Conservation (phyloP, 1,140 invertebrate genomes). For the Hestina assimilis region DNA sequence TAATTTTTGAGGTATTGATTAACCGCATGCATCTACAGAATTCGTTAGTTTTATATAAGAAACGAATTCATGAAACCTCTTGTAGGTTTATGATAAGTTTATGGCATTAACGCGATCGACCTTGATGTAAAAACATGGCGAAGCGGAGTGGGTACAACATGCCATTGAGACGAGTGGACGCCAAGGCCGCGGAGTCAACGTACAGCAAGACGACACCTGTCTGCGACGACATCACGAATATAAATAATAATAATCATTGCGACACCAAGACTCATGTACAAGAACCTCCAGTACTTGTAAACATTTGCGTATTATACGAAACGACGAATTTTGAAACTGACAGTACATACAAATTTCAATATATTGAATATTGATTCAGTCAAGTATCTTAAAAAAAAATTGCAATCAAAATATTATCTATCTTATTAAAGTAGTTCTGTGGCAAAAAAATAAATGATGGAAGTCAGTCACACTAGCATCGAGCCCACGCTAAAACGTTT, state of each 20-base stretch:
- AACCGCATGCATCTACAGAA: no score
- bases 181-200: constrained; percentile 70
- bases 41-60: neutral
- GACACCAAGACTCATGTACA: constrained; percentile 4
- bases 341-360: no score
- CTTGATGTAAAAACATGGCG: constrained; percentile 56
- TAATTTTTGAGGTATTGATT: no score
- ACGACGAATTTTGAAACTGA: neutral
- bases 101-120: constrained; percentile 36
- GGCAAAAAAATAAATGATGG: constrained; percentile 11
- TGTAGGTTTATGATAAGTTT: neutral
- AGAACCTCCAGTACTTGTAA: neutral
- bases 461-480: constrained; percentile 25
- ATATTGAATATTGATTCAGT: no score
- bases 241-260: constrained; percentile 41
- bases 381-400: no score
- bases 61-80: neutral
- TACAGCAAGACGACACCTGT: constrained; percentile 54
- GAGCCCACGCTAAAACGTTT: constrained; percentile 30
- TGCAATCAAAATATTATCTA: no score
- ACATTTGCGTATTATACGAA: neutral
- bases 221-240: constrained; percentile 40
- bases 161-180: constrained; percentile 55
- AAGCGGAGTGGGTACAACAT: constrained; percentile 45
- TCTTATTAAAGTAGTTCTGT: neutral